Base-by-base conservation (phyloP, 2,113 vertebrate genomes). In the Phalacrocorax carbo region DNA sequence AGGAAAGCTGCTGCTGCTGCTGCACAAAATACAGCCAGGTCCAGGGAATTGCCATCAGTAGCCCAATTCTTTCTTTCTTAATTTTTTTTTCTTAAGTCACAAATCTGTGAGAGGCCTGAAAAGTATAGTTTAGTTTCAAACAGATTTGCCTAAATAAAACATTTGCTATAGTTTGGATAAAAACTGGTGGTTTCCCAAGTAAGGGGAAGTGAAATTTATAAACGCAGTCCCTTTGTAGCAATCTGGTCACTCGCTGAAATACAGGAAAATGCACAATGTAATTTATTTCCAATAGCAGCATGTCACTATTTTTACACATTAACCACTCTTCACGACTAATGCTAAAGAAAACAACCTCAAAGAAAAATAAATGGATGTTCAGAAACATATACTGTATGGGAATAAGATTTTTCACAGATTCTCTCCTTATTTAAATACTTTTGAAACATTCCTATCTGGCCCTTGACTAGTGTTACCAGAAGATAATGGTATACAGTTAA, bases 171-270 rank as follows among this genome's bases (percentile, higher is more conserved):
- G 72, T 79, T 96, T 81, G 83, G 72, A 93, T 78, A 71, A 79
- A 94, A 87, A 25, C 10, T 36, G 68, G 22, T 83, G 62, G 51
- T 60, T 96, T 94, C 65, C 82, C 36, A 80, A 16, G 58, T 42
- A 88, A 88, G 76, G 62, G 79, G 82, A 91, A 96, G 90, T 86
- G 60, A 96, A 87, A 92, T 79, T 76, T 94, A 49, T 84, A 84
- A 57, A 96, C 89, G 65, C 26, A 84, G 54, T 65, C 49, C 69
- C 68, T 76, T 93, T 54, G 48, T 62, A 92, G 58, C 72, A 91
- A 49, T 23, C 64, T 9, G 22, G 21, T 72, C 34, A 44, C 42
- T 73, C 60, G 62, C 16, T 55, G 58, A 82, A 88, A 65, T 81
- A 86, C 20, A 92, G 66, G 64, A 94, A 94, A 96, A 93, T n/a